Evolutionary conservation across 92 coral and sea anemone genomes (phyloP), one percentile per base, ranked within the genome.

Genomic region (Plumapathes pennacea): DNA sequence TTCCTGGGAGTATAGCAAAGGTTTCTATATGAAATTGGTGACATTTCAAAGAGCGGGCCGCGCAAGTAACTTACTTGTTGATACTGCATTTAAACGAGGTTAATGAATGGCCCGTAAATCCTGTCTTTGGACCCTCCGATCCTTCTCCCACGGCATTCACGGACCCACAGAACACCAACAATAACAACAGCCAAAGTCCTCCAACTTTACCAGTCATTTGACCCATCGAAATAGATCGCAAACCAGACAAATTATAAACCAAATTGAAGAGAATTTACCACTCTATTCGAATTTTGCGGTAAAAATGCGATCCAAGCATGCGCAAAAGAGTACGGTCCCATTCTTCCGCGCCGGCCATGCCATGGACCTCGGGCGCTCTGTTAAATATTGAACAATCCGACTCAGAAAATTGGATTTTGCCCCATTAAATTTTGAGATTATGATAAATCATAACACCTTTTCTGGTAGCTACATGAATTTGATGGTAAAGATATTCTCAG

Each of bases 121-220:
- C 60, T 3, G 15, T 3, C 15, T 53, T 53, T 32, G 15, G 43
- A 28, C 22, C 41, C 12, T 53, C 60, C 21, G 60, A 53, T 53
- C 40, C 22, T 13, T 53, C 60, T 28, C 60, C 60, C 60, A 53
- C 60, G 12, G 60, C 43, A 10, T 13, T 28, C 60, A 52, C 41
- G 59, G 59, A 10, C 22, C 20, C 59, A 43, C 59, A 52, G 40
- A 52, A 52, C 0, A 15, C 40, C 12, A 52, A 25, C 20, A 32
- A 12, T 25, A 52, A 28, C 25, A 52, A 28, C 42, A 52, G 22
- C 32, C 14, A 23, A 52, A 52, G 59, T 29, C 40, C 59, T 52
- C 33, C 25, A 26, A 31, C 27, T 52, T 52, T 5, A 28, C 14
- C 59, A 15, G 54, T n/a, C 27, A 47, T 47, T 47, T 47, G 54